Percentiles rank a stretch among this genome's conserved stretches.
phyloP scores from a whole-genome alignment of 2,113 vertebrate species.

The Anhinga anhinga region DNA sequence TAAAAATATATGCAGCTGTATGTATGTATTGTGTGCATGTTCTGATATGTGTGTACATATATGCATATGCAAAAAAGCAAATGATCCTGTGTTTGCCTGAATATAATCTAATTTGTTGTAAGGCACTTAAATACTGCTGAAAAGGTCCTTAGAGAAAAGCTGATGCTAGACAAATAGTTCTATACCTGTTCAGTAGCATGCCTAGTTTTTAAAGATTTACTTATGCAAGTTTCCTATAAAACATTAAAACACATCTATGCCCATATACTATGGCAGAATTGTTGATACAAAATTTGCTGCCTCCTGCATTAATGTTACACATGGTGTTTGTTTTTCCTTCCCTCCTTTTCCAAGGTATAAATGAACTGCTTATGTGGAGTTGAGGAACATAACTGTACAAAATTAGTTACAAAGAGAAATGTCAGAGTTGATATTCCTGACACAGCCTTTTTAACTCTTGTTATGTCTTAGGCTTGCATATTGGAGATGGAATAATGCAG shows the following conservation, averaged over 20 bases:
- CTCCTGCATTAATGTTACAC: background rate
- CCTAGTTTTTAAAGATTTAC: background rate
- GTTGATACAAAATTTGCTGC: conserved; percentile 8
- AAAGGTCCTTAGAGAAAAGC: background rate
- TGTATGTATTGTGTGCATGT: background rate
- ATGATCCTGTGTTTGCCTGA: background rate
- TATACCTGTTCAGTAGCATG: background rate
- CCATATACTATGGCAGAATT: background rate
- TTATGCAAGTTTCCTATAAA: background rate
- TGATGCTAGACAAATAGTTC: background rate
- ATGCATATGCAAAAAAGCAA: background rate
- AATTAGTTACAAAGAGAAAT: conserved; percentile 63
- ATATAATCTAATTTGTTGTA: background rate
- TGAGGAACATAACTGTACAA: conserved; percentile 31
- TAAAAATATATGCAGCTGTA: background rate
- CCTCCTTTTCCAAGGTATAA: conserved; percentile 25
- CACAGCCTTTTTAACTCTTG: conserved; percentile 40
- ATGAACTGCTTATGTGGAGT: conserved; percentile 27
- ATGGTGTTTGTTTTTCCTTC: conserved; percentile 6
- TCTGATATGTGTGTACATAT: background rate
- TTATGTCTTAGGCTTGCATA: conserved; percentile 39
- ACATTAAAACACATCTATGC: background rate
- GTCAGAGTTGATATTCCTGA: conserved; percentile 35
- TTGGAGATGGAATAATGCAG: conserved; percentile 53
- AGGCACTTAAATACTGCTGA: background rate